phyloP scores from a whole-genome alignment of 2,888 invertebrate genomes.

The Acholoe squamosa region DNA sequence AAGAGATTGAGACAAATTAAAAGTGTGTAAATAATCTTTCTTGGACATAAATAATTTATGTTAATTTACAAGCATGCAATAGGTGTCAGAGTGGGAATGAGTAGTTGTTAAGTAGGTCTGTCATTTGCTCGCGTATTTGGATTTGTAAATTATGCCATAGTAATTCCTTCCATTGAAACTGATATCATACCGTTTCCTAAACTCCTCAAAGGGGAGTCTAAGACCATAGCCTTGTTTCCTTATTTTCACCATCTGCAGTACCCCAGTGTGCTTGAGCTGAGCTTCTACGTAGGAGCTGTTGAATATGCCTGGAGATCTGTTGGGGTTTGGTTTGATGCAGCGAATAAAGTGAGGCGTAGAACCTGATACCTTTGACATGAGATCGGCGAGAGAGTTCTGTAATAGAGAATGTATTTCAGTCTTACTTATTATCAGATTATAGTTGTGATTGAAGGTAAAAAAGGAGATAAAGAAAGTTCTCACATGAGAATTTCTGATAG shows the following conservation, averaged over 20 bases:
- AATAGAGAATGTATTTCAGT: neutral
- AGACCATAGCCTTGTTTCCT: constrained; percentile 77
- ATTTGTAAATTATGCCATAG: too few relatives aligned
- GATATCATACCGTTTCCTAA: constrained; percentile 74
- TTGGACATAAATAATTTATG: too few relatives aligned
- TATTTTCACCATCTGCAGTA: constrained; percentile 77
- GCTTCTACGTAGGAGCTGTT: constrained; percentile 67
- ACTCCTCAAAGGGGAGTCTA: constrained; percentile 75
- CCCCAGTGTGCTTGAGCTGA: constrained; percentile 79
- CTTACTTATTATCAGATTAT: too few relatives aligned
- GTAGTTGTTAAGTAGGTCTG: too few relatives aligned
- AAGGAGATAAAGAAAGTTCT: neutral
- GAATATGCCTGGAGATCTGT: constrained; percentile 66
- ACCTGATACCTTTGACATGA: constrained; percentile 75
- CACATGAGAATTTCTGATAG: too few relatives aligned
- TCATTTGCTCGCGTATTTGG: too few relatives aligned
- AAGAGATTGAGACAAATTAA: too few relatives aligned
- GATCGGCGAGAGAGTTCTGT: constrained; percentile 79
- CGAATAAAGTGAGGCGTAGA: constrained; percentile 78
- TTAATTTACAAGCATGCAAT: too few relatives aligned
- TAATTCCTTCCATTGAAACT: too few relatives aligned
- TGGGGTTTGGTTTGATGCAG: constrained; percentile 73
- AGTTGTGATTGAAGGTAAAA: too few relatives aligned
- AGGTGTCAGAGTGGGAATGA: too few relatives aligned
- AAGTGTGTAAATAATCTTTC: too few relatives aligned